phyloP scores from a whole-genome alignment of 2,797 vertebrate genomes.

The Pangasius mekongensis region DNA sequence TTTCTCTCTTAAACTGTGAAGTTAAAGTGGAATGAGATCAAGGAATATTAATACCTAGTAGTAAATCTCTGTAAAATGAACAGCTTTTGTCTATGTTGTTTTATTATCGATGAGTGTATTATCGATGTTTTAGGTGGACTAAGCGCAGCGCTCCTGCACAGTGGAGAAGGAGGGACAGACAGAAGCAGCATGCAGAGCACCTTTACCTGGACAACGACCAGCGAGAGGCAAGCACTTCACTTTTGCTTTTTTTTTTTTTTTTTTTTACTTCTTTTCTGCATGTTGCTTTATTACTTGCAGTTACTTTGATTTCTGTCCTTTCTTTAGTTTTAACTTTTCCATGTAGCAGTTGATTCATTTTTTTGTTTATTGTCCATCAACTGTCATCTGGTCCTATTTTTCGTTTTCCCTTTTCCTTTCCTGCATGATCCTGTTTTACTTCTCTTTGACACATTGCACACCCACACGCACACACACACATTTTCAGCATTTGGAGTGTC shows the following conservation, averaged over 20 bases:
- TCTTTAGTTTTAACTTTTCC: conserved; percentile 49
- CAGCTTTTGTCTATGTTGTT: background rate
- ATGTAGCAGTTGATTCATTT: conserved; percentile 29
- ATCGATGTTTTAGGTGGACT: conserved; percentile 82
- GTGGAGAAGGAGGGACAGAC: conserved; percentile 93
- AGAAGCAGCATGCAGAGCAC: conserved; percentile 97
- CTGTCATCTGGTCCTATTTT: conserved; percentile 23
- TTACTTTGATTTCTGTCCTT: conserved; percentile 38
- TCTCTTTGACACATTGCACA: conserved; percentile 22
- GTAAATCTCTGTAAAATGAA: background rate
- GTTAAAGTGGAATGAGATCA: background rate
- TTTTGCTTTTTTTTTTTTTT: background rate
- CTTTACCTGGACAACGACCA: conserved; percentile 97
- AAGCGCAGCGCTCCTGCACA: conserved; percentile 98
- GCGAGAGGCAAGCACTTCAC: conserved; percentile 84
- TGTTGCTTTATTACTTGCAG: conserved; percentile 53
- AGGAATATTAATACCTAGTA: background rate
- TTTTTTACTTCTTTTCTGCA: background rate
- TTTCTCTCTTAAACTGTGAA: background rate
- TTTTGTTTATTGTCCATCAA: conserved; percentile 56
- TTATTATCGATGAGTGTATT: background rate
- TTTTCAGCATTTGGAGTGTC: conserved; percentile 84
- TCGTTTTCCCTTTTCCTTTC: conserved; percentile 47
- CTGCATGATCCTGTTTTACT: conserved; percentile 28
- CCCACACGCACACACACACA: conserved; percentile 58